phyloP scores from a whole-genome alignment of 2,888 invertebrate species.

The Phengaris alcon region DNA sequence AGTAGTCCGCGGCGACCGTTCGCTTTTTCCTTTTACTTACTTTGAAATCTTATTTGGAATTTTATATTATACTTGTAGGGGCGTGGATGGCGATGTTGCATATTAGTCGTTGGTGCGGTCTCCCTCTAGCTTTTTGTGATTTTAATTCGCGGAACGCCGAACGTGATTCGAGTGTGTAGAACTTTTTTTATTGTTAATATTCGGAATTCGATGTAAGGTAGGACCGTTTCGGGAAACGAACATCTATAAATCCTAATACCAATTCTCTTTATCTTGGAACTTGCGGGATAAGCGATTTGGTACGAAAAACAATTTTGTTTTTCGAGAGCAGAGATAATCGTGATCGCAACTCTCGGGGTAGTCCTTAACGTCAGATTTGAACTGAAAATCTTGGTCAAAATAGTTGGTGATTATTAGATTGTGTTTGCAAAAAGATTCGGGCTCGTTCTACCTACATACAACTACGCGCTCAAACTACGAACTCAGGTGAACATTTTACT shows the following conservation, averaged over 20 bases:
- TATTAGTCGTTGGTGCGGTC: slow-evolving; percentile 68
- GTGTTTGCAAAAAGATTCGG: neutral
- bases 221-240: slow-evolving; percentile 54
- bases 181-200: slow-evolving; percentile 69
- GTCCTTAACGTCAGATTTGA: neutral
- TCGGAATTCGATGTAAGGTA: slow-evolving; percentile 65
- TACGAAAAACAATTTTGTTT: slow-evolving; percentile 22
- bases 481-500: too few species aligned
- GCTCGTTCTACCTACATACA: too few species aligned
- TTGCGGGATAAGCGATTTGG: neutral
- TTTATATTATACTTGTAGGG: slow-evolving; percentile 77
- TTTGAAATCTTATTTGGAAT: slow-evolving; percentile 79
- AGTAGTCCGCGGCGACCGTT: slow-evolving; percentile 66
- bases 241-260: slow-evolving; percentile 22
- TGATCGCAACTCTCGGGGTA: neutral
- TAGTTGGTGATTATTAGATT: neutral
- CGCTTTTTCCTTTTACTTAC: slow-evolving; percentile 75
- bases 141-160: slow-evolving; percentile 77
- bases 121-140: slow-evolving; percentile 74
- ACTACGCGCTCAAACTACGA: too few species aligned
- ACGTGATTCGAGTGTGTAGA: slow-evolving; percentile 75
- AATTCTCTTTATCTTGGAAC: slow-evolving; percentile 22
- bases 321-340: slow-evolving; percentile 8
- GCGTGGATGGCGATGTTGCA: slow-evolving; percentile 80
- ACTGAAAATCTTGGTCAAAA: neutral